Conservation (phyloP, 2,888 invertebrate species). For the Sarcophaga subvicina region DNA sequence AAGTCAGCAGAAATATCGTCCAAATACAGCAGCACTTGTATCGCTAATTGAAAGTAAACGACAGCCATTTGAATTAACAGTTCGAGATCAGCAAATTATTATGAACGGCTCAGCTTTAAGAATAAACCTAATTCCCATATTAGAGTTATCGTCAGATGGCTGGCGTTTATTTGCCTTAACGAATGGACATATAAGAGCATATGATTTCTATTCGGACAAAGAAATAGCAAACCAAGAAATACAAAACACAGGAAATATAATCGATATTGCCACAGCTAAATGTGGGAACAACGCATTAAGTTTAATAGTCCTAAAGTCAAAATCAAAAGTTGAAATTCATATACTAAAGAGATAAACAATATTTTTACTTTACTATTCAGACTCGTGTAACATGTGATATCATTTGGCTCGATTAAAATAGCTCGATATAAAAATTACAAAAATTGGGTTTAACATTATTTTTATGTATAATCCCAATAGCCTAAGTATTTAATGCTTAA, state of each 20-base stretch:
- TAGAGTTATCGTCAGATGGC: slow-evolving; percentile 78
- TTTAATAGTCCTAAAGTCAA: slow-evolving; percentile 71
- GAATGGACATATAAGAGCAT: slow-evolving; percentile 76
- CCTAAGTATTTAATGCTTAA: no score
- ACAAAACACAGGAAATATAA: slow-evolving; percentile 43
- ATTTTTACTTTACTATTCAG: no score
- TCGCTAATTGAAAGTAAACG: slow-evolving; percentile 74
- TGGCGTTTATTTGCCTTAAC: slow-evolving; percentile 78
- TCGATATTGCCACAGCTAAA: slow-evolving; percentile 74
- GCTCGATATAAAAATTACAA: no score
- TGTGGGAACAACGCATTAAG: slow-evolving; percentile 70
- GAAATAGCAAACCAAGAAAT: slow-evolving; percentile 69
- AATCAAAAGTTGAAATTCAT: slow-evolving; percentile 73
- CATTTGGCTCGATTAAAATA: no score
- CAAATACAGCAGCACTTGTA: slow-evolving; percentile 74
- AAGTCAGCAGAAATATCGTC: slow-evolving; percentile 67
- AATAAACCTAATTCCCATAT: slow-evolving; percentile 76
- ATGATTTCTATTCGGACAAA: slow-evolving; percentile 78
- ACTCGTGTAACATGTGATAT: no score
- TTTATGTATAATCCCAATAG: no score
- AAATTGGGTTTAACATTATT: no score
- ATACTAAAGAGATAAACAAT: slow-evolving; percentile 67
- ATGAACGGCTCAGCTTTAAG: slow-evolving; percentile 78
- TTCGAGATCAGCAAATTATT: slow-evolving; percentile 79
- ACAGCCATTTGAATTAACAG: slow-evolving; percentile 76